phyloP scores from a whole-genome alignment of 2,797 vertebrate genomes.

The Pelodytes ibericus region DNA sequence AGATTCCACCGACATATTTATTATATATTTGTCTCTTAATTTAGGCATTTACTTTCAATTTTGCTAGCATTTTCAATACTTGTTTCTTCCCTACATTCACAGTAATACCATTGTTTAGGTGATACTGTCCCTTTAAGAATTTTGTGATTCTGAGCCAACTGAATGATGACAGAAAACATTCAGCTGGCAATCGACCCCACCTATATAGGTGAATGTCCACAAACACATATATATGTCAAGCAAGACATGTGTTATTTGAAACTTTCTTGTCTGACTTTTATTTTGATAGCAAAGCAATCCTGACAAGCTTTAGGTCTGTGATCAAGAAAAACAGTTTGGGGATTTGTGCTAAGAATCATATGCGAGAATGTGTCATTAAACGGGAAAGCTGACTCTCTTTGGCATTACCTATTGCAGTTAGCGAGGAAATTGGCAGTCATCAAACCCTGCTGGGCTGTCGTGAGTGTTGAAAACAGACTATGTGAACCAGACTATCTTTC shows the following conservation, averaged over 20 bases:
- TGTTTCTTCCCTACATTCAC: too few relatives aligned
- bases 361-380: conserved; percentile 50
- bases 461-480: conserved; percentile 52
- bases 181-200: too few relatives aligned
- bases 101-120: too few relatives aligned
- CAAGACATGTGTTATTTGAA: conserved; percentile 27
- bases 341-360: conserved; percentile 46
- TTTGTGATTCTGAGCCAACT: too few relatives aligned
- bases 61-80: too few relatives aligned
- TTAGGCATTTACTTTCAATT: too few relatives aligned
- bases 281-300: conserved; percentile 35
- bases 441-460: conserved; percentile 52
- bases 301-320: conserved; percentile 40
- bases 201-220: too few relatives aligned
- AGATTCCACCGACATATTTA: too few relatives aligned
- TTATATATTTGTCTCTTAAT: too few relatives aligned
- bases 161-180: too few relatives aligned
- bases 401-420: conserved; percentile 53
- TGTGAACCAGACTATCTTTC: conserved; percentile 47
- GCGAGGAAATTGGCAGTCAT: conserved; percentile 54
- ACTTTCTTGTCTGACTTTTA: conserved; percentile 35
- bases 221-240: too few relatives aligned
- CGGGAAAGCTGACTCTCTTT: conserved; percentile 45
- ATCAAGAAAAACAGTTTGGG: conserved; percentile 41
- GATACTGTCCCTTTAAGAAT: too few relatives aligned